A percentile compares a stretch with the other conserved stretches of the same genome.
These are phyloP conservation scores for Falco peregrinus DNA, from an alignment of 2,797 vertebrate genomes.

Conservation along the genomic window DNA sequence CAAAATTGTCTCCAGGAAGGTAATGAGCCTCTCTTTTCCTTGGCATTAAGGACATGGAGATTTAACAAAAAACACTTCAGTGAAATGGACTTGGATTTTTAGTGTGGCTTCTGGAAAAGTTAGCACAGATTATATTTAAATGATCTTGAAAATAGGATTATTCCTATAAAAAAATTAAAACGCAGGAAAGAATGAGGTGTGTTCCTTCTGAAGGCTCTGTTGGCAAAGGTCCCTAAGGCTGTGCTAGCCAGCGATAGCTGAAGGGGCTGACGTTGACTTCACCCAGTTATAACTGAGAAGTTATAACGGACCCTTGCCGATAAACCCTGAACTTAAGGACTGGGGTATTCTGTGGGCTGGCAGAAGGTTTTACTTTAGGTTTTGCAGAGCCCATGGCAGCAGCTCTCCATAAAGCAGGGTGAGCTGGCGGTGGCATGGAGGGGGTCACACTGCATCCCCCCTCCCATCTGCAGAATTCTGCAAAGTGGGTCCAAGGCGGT, in stretches of 20 bases:
- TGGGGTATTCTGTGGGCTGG: background rate
- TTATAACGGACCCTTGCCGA: background rate
- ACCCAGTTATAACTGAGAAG: background rate
- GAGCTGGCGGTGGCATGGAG: background rate
- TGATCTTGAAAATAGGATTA: conserved; percentile 28
- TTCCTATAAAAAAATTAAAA: background rate
- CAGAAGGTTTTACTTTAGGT: background rate
- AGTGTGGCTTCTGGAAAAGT: background rate
- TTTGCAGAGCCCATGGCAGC: background rate
- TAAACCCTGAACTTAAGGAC: background rate
- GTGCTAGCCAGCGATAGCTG: background rate
- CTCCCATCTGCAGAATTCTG: background rate
- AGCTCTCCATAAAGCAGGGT: background rate
- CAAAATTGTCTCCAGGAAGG: background rate
- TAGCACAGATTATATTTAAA: background rate
- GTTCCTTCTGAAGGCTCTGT: background rate
- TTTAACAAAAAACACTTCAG: background rate
- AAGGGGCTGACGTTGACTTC: background rate
- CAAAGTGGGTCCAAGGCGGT: accelerated
- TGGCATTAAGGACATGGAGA: background rate
- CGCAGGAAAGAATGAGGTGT: background rate
- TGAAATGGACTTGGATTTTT: background rate
- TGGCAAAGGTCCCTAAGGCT: background rate
- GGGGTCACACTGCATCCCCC: accelerated
- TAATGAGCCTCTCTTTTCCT: background rate